These are phyloP conservation scores for Corvus cornix DNA, from an alignment of 2,113 vertebrate species.

Conservation along the genomic window DNA sequence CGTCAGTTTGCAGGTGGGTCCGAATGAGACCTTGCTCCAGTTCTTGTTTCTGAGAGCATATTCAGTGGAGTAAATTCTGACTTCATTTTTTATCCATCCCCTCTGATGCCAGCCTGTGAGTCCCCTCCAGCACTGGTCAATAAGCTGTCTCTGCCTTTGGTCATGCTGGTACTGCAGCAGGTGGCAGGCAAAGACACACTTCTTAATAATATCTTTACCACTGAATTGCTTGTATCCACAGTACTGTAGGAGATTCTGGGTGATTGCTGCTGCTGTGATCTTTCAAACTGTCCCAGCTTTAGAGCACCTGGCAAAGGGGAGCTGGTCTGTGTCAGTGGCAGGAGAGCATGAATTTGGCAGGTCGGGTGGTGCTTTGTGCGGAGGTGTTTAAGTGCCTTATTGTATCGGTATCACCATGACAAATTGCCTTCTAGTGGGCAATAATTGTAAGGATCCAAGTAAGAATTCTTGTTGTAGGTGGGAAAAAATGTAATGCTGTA, in stretches of 20 bases:
- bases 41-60: not conserved
- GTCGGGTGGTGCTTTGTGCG: not conserved
- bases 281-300: not conserved
- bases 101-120: not conserved
- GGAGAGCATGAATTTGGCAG: not conserved
- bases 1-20: not conserved
- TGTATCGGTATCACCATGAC: not conserved
- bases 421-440: not conserved
- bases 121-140: not conserved
- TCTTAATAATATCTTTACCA: not conserved
- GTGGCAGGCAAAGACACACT: not conserved
- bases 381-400: not conserved
- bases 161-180: not conserved
- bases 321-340: not conserved
- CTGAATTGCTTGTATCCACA: not conserved
- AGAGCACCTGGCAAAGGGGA: not conserved
- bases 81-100: fast-evolving
- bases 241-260: not conserved
- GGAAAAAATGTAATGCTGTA: not conserved
- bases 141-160: not conserved
- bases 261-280: not conserved
- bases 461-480: not conserved
- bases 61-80: not conserved
- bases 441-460: not conserved
- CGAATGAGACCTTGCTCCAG: fast-evolving